These are phyloP conservation scores for Petrophora chlorosata DNA, from an alignment of 2,888 invertebrate species.

Conservation along the genomic window DNA sequence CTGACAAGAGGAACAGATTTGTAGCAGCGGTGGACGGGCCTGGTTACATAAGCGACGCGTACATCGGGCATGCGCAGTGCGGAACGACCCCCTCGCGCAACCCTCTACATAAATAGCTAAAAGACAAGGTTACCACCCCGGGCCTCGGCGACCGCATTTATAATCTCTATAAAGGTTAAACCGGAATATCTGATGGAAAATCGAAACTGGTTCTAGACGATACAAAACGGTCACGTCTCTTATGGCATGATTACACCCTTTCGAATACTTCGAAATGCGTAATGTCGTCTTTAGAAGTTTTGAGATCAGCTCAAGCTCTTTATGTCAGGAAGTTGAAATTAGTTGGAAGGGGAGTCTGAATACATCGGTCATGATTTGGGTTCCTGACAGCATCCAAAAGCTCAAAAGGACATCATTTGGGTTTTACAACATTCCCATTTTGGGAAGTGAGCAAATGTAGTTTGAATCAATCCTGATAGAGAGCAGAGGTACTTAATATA, in stretches of 20 bases:
- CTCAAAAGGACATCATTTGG: background rate
- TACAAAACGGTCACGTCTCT: slow-evolving; percentile 51
- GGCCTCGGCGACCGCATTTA: slow-evolving; percentile 77
- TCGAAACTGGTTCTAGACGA: slow-evolving; percentile 60
- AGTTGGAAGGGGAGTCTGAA: slow-evolving; percentile 11
- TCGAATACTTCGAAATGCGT: slow-evolving; percentile 32
- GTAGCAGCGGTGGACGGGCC: slow-evolving; percentile 49
- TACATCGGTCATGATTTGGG: background rate
- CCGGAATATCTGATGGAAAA: slow-evolving; percentile 75
- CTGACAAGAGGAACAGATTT: slow-evolving; percentile 39
- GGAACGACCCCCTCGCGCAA: slow-evolving; percentile 64
- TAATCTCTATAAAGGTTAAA: slow-evolving; percentile 81
- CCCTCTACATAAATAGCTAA: slow-evolving; percentile 82
- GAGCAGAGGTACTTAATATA: too few species aligned
- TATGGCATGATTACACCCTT: slow-evolving; percentile 42
- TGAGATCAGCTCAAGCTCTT: slow-evolving; percentile 17
- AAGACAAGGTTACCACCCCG: slow-evolving; percentile 82
- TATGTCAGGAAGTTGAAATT: slow-evolving; percentile 7
- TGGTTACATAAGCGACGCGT: slow-evolving; percentile 75
- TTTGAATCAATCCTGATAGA: too few species aligned
- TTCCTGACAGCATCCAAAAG: background rate
- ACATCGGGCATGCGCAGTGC: slow-evolving; percentile 71
- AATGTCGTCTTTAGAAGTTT: slow-evolving; percentile 16
- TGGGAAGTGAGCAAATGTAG: too few species aligned
- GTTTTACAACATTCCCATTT: too few species aligned